Percentiles rank a stretch among this genome's conserved stretches.
These are phyloP conservation scores for Azorinus chamasolen DNA, from an alignment of 2,888 invertebrate species.

Conservation along the genomic window DNA sequence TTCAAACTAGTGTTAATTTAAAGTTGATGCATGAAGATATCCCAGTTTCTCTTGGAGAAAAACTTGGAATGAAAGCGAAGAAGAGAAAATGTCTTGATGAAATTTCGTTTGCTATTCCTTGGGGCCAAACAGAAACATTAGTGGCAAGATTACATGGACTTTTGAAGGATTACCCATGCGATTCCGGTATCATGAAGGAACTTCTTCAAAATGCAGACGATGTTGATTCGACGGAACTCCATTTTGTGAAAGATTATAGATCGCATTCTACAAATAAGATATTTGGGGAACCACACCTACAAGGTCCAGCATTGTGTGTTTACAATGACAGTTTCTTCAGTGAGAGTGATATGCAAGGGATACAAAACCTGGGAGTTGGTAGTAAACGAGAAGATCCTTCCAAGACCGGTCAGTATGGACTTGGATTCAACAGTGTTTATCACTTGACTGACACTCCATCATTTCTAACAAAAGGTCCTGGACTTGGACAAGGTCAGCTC, in stretches of 20 bases:
- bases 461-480: conserved; percentile 77
- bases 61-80: conserved; percentile 69
- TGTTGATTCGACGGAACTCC: conserved; percentile 80
- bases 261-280: conserved; percentile 11
- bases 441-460: conserved; percentile 84
- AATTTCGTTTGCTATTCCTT: conserved; percentile 62
- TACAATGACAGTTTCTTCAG: conserved; percentile 83
- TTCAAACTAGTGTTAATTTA: conserved; percentile 62
- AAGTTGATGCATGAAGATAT: conserved; percentile 67
- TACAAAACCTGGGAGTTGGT: conserved; percentile 82
- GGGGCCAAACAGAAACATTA: conserved; percentile 82
- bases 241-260: conserved; percentile 66
- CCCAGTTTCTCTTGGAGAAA: conserved; percentile 60
- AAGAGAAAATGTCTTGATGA: conserved; percentile 28
- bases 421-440: conserved; percentile 85
- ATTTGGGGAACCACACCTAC: conserved; percentile 44
- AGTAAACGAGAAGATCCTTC: conserved; percentile 81
- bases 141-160: conserved; percentile 78
- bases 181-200: conserved; percentile 82
- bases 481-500: conserved; percentile 57
- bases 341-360: conserved; percentile 79
- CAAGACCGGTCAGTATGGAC: conserved; percentile 85
- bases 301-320: conserved; percentile 60
- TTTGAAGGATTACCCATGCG: conserved; percentile 80
- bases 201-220: conserved; percentile 84